Evolutionary conservation across 2,888 invertebrate species (phyloP).

Genomic region (Diachrysia chrysitis): DNA sequence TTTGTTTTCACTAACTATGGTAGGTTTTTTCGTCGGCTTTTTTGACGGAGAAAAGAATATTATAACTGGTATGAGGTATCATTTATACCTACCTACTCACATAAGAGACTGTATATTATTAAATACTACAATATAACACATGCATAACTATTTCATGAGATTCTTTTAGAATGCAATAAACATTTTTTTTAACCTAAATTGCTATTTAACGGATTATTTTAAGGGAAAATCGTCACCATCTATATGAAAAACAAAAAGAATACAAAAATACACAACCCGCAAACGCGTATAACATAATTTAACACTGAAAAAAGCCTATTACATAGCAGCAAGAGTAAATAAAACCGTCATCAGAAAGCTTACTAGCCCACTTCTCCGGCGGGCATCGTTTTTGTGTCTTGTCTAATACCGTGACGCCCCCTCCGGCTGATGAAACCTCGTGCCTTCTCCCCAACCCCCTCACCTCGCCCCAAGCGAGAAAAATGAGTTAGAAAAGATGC

Average conservation of each 20-base stretch:
- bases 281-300: conserved; percentile 45
- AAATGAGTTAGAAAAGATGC: conserved; percentile 90
- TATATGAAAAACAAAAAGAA: background rate
- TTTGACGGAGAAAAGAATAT: no score
- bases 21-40: background rate
- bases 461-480: conserved; percentile 83
- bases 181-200: no score
- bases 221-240: no score
- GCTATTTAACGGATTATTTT: no score
- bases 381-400: conserved; percentile 88
- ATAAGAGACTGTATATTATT: no score
- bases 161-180: no score
- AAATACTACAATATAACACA: no score
- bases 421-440: conserved; percentile 80
- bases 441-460: conserved; percentile 60
- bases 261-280: conserved; percentile 19
- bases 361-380: conserved; percentile 83
- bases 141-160: no score
- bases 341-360: conserved; percentile 80
- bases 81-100: no score
- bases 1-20: conserved; percentile 12
- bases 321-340: conserved; percentile 66
- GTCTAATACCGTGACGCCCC: conserved; percentile 88
- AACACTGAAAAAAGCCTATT: conserved; percentile 61
- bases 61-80: no score